Evolutionary conservation across 1,140 invertebrate genomes (phyloP).

Genomic region (Metaphire vulgaris): DNA sequence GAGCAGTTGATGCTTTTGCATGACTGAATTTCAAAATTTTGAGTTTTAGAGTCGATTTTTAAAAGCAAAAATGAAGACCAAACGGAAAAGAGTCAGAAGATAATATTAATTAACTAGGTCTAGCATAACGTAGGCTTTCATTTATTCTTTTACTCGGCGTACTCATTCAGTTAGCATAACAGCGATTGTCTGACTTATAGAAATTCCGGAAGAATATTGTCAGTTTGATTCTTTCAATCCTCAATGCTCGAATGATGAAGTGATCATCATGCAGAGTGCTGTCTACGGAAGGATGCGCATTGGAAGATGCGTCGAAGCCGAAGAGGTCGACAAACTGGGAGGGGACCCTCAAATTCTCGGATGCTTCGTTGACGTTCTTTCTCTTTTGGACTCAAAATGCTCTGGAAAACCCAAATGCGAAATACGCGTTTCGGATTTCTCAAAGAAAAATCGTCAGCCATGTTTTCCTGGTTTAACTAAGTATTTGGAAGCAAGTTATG

Average conservation of each 20-base stretch:
- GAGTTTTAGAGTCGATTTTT: too few relatives aligned
- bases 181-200: too few relatives aligned
- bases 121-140: too few relatives aligned
- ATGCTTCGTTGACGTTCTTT: neutral
- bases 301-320: slow-evolving; percentile 8
- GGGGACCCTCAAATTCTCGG: slow-evolving; percentile 8
- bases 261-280: slow-evolving; percentile 16
- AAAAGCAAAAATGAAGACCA: too few relatives aligned
- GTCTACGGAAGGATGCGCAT: slow-evolving; percentile 7
- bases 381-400: neutral
- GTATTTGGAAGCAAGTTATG: slow-evolving; percentile 15
- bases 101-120: too few relatives aligned
- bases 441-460: neutral
- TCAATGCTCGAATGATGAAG: slow-evolving; percentile 9
- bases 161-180: too few relatives aligned
- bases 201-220: too few relatives aligned
- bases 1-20: too few relatives aligned
- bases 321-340: slow-evolving; percentile 4
- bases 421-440: neutral
- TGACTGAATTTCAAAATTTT: too few relatives aligned
- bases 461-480: slow-evolving; percentile 5
- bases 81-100: too few relatives aligned
- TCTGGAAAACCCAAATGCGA: slow-evolving; percentile 7
- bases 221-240: slow-evolving; percentile 17
- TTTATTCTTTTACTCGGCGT: too few relatives aligned